A percentile compares a stretch with the other conserved stretches of the same genome.
Evolutionary conservation across 2,113 vertebrate species (phyloP).

Genomic region (Coreoperca whiteheadi): DNA sequence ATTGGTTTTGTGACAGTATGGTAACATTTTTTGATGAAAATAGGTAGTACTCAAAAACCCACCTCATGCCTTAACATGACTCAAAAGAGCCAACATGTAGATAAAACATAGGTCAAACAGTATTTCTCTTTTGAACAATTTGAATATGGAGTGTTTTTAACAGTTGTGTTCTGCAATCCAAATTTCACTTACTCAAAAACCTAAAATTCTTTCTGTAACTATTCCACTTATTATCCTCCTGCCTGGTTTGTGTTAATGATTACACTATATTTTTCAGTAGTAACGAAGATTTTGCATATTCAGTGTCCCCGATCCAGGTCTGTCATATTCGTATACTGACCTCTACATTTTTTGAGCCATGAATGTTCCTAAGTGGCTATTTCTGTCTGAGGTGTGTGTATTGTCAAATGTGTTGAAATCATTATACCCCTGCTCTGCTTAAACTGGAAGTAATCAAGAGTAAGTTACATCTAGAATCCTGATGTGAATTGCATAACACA

Average conservation of each 20-base stretch:
- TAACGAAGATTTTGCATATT: neutral
- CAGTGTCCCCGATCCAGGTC: neutral
- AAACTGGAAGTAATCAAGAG: too few relatives aligned
- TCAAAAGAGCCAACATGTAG: neutral
- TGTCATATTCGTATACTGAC: neutral
- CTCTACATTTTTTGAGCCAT: neutral
- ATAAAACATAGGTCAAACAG: neutral
- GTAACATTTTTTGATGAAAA: neutral
- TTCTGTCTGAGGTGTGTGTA: slow-evolving; percentile 37
- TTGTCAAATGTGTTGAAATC: too few relatives aligned
- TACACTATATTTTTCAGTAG: neutral
- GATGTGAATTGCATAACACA: too few relatives aligned
- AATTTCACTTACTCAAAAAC: neutral
- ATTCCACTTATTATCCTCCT: neutral
- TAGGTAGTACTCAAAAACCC: too few relatives aligned
- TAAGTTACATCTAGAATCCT: too few relatives aligned
- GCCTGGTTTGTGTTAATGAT: neutral
- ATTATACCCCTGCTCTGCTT: too few relatives aligned
- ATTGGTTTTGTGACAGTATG: neutral
- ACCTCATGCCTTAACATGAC: neutral
- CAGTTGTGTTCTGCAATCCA: neutral
- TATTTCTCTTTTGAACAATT: neutral
- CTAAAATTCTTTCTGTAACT: neutral
- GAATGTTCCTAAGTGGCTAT: slow-evolving; percentile 20
- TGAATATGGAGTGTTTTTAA: neutral